These are phyloP conservation scores for Hylyphantes graminicola DNA, from an alignment of 1,140 invertebrate species.

Conservation along the genomic window DNA sequence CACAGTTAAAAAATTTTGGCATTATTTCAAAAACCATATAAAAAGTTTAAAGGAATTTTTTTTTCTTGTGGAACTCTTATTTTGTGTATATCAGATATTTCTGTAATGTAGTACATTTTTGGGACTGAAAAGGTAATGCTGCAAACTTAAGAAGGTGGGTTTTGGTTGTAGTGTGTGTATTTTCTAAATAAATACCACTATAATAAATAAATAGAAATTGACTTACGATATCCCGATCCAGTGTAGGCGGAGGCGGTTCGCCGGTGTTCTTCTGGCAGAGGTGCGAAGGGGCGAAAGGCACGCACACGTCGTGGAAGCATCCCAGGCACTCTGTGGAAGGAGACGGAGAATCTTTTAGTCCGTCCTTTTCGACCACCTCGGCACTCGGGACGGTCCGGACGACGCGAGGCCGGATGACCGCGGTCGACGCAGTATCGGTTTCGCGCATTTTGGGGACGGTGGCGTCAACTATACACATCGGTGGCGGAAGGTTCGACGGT, in stretches of 20 bases:
- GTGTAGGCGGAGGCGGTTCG: constrained; percentile 70
- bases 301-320: constrained; percentile 76
- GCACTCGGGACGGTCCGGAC: background rate
- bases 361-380: background rate
- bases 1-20: too few relatives aligned
- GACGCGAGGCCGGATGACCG: constrained; percentile 44
- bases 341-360: constrained; percentile 12
- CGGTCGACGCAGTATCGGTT: background rate
- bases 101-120: too few relatives aligned
- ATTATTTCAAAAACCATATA: too few relatives aligned
- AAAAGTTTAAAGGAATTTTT: too few relatives aligned
- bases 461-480: constrained; percentile 52
- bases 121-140: too few relatives aligned
- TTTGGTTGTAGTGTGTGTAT: too few relatives aligned
- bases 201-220: background rate
- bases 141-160: too few relatives aligned
- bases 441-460: background rate
- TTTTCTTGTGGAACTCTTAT: too few relatives aligned
- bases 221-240: constrained; percentile 72
- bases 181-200: too few relatives aligned
- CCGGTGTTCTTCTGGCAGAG: constrained; percentile 65
- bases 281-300: constrained; percentile 71
- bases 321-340: constrained; percentile 74
- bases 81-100: too few relatives aligned
- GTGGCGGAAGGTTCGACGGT: background rate